Evolutionary conservation across 2,113 vertebrate genomes (phyloP).

Genomic region (Pipra filicauda): DNA sequence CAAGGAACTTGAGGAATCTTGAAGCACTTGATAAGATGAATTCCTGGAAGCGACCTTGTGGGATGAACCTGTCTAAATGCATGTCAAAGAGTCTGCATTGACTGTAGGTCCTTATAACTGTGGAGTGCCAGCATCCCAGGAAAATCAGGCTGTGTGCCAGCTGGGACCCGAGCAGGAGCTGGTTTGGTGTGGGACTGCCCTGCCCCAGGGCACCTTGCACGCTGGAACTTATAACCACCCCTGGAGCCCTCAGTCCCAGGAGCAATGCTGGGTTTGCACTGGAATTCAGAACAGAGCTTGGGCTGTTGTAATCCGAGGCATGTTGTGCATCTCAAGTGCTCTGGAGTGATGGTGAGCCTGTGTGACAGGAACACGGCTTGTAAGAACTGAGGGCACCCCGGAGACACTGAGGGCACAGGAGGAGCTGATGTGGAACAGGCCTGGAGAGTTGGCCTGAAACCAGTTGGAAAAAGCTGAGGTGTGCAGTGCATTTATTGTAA

Average conservation of each 20-base stretch:
- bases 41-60: background rate
- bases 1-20: background rate
- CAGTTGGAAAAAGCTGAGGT: background rate
- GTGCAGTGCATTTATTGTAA: background rate
- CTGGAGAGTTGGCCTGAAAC: background rate
- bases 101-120: background rate
- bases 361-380: background rate
- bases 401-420: background rate
- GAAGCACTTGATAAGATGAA: background rate
- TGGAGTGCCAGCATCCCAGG: background rate
- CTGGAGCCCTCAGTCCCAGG: background rate
- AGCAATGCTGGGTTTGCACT: background rate
- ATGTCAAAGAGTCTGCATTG: accelerated
- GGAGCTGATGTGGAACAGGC: background rate
- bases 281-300: background rate
- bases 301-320: background rate
- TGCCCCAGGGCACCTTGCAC: background rate
- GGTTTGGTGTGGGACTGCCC: background rate
- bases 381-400: background rate
- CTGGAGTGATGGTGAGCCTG: background rate
- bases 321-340: background rate
- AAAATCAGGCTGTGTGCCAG: background rate
- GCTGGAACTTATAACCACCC: background rate
- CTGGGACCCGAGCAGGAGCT: accelerated
- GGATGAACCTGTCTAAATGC: background rate